phyloP scores from a whole-genome alignment of 1,140 invertebrate genomes.

The Ceratosolen fusciceps region DNA sequence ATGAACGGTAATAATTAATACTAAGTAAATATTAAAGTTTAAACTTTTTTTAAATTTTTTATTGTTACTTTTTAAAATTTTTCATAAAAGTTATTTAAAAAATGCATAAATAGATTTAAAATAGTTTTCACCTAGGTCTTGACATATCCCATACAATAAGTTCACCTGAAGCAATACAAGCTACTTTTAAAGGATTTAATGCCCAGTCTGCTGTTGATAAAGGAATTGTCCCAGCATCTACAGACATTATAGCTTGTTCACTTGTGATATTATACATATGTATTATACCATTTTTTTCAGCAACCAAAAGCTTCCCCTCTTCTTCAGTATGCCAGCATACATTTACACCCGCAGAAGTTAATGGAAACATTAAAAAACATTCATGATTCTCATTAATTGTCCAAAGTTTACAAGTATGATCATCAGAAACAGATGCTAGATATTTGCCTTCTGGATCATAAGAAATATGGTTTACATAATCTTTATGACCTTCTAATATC shows the following conservation, averaged over 20 bases:
- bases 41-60: constrained; percentile 46
- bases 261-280: constrained; percentile 80
- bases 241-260: constrained; percentile 79
- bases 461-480: constrained; percentile 80
- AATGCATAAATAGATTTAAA: neutral
- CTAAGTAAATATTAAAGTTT: constrained; percentile 1
- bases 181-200: constrained; percentile 76
- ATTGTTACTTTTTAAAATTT: neutral
- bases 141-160: constrained; percentile 77
- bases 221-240: constrained; percentile 77
- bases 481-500: constrained; percentile 77
- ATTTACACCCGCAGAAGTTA: constrained; percentile 80
- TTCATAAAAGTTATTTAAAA: neutral
- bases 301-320: constrained; percentile 81
- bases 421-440: constrained; percentile 83
- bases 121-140: constrained; percentile 70
- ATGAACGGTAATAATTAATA: too few relatives aligned
- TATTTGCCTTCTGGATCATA: constrained; percentile 80
- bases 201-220: constrained; percentile 81
- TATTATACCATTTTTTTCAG: constrained; percentile 81
- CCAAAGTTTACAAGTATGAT: constrained; percentile 83
- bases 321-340: constrained; percentile 81
- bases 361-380: constrained; percentile 74
- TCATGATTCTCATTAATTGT: constrained; percentile 71
- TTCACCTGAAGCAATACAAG: constrained; percentile 76